Percentiles rank a stretch among this genome's conserved stretches.
Conservation (phyloP, 2,888 invertebrate genomes). For the Notodonta ziczac region DNA sequence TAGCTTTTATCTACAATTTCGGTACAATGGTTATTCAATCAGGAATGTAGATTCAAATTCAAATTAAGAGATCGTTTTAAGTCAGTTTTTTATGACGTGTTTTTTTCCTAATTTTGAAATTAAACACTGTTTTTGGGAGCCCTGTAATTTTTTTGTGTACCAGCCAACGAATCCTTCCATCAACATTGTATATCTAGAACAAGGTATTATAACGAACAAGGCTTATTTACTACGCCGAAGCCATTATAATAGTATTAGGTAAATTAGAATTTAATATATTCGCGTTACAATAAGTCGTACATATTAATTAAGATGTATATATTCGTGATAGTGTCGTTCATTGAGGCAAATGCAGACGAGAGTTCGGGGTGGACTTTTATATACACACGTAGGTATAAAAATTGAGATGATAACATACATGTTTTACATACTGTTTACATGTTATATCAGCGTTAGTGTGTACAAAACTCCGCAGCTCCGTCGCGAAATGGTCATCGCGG, state of each 20-base stretch:
- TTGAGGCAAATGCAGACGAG: neutral
- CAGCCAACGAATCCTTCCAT: constrained; percentile 14
- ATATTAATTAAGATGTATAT: constrained; percentile 42
- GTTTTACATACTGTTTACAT: too few species aligned
- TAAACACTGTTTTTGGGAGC: too few species aligned
- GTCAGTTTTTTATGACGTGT: too few species aligned
- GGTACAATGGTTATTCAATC: neutral
- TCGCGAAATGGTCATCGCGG: neutral
- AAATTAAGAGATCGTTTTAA: too few species aligned
- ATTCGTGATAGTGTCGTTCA: constrained; percentile 23
- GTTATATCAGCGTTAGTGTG: neutral
- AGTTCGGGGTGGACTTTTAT: neutral
- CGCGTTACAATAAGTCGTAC: constrained; percentile 37
- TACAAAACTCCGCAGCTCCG: neutral
- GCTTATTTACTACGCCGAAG: constrained; percentile 28
- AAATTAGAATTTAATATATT: constrained; percentile 42
- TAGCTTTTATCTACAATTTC: neutral
- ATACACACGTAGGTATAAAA: too few species aligned
- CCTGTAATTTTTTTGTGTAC: neutral
- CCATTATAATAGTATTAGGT: constrained; percentile 39
- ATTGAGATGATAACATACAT: too few species aligned
- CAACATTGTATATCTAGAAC: constrained; percentile 26
- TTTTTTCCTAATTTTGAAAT: too few species aligned
- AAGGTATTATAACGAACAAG: constrained; percentile 40
- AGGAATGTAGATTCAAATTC: too few species aligned